phyloP scores from a whole-genome alignment of 2,888 invertebrate species.

The Teinopalpus imperialis region DNA sequence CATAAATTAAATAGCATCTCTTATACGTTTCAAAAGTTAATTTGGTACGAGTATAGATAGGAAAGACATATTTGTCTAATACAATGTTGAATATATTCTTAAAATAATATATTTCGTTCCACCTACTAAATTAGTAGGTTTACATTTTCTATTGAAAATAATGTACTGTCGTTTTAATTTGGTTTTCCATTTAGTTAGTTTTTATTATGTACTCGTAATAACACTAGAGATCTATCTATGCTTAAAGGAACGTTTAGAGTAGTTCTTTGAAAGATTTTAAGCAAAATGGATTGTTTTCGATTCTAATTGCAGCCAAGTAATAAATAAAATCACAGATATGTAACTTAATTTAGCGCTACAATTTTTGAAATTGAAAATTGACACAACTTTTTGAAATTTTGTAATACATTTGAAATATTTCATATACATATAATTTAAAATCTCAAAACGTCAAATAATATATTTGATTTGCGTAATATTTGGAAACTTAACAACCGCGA shows the following conservation, averaged over 20 bases:
- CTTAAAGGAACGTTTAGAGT: slow-evolving; percentile 77
- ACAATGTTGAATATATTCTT: no score
- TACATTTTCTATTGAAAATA: no score
- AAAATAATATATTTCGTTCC: not conserved
- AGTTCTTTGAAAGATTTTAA: slow-evolving; percentile 61
- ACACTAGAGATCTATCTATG: slow-evolving; percentile 77
- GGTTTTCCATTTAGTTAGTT: no score
- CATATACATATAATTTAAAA: slow-evolving; percentile 54
- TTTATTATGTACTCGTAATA: slow-evolving; percentile 73
- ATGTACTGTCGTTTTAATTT: no score
- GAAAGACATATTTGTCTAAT: slow-evolving; percentile 14
- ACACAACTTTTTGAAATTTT: slow-evolving; percentile 28
- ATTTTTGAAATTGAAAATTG: slow-evolving; percentile 43
- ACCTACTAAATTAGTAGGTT: no score
- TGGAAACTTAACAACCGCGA: slow-evolving; percentile 70
- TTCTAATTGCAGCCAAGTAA: slow-evolving; percentile 61
- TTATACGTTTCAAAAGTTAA: slow-evolving; percentile 47
- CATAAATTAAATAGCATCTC: slow-evolving; percentile 73
- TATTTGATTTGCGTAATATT: slow-evolving; percentile 66
- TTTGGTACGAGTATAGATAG: slow-evolving; percentile 62
- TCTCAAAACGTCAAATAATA: slow-evolving; percentile 57
- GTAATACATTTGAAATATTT: slow-evolving; percentile 30
- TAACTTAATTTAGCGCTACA: slow-evolving; percentile 66
- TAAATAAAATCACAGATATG: slow-evolving; percentile 80
- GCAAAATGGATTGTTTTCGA: slow-evolving; percentile 33